These are phyloP conservation scores for Onthophagus taurus DNA, from an alignment of 1,140 invertebrate genomes.

Conservation along the genomic window DNA sequence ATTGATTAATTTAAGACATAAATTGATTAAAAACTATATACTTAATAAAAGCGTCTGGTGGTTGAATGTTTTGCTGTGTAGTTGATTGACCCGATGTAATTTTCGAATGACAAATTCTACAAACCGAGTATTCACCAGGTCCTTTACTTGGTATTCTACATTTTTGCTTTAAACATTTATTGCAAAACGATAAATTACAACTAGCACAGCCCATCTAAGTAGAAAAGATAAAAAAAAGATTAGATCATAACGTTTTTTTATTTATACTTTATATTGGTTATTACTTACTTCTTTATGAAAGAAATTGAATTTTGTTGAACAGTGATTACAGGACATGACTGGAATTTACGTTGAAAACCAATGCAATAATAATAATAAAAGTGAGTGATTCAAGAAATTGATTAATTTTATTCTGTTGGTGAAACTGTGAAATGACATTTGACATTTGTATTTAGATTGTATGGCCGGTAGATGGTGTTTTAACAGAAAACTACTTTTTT, in stretches of 20 bases:
- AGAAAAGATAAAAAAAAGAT: conserved; percentile 6
- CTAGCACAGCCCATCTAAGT: conserved; percentile 49
- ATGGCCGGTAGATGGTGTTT: too few species aligned
- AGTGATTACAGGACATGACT: conserved; percentile 45
- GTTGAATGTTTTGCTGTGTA: conserved; percentile 26
- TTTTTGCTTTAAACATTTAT: conserved; percentile 48
- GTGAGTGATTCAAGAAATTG: too few species aligned
- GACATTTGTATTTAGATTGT: too few species aligned
- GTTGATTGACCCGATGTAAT: conserved; percentile 18
- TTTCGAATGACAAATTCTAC: conserved; percentile 35
- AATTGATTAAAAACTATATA: conserved; percentile 21
- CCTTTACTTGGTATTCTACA: conserved; percentile 33
- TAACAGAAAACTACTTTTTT: too few species aligned
- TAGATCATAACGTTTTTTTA: neutral
- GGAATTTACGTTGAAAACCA: too few species aligned
- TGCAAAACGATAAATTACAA: conserved; percentile 54
- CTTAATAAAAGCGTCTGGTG: conserved; percentile 44
- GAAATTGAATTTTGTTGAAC: conserved; percentile 41
- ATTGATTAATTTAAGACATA: conserved; percentile 3
- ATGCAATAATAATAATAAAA: too few species aligned
- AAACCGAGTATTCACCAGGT: conserved; percentile 38
- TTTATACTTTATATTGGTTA: conserved; percentile 4
- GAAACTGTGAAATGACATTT: too few species aligned
- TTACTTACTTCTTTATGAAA: conserved; percentile 42
- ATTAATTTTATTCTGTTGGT: too few species aligned